A percentile compares a stretch with the other conserved stretches of the same genome.
Conservation (phyloP, 2,888 invertebrate species). For the Andrena praecox region DNA sequence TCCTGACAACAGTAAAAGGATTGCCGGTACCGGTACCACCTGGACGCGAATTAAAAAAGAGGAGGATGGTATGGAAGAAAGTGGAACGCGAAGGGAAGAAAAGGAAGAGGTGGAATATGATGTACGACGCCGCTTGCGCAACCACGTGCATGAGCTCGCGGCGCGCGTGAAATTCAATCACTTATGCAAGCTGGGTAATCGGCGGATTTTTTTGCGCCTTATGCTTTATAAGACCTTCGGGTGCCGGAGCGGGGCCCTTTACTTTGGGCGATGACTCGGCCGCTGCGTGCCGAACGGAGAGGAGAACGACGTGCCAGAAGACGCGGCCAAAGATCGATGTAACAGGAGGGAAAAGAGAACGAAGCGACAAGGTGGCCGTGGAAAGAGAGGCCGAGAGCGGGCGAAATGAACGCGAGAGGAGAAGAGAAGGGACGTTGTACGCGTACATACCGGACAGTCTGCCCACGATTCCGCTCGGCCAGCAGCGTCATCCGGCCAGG, state of each 20-base stretch:
- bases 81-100: constrained; percentile 3
- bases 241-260: background rate
- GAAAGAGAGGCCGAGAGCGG: background rate
- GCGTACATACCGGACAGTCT: constrained; percentile 64
- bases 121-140: constrained; percentile 34
- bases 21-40: constrained; percentile 1
- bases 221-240: constrained; percentile 4
- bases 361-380: constrained; percentile 9
- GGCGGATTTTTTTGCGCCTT: constrained; percentile 14
- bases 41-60: constrained; percentile 23
- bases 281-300: background rate
- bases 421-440: constrained; percentile 19
- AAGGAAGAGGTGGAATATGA: constrained; percentile 21
- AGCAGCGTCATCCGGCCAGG: constrained; percentile 75
- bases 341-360: constrained; percentile 16
- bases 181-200: constrained; percentile 16
- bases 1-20: constrained; percentile 34
- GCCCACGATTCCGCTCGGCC: constrained; percentile 71
- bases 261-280: constrained; percentile 39
- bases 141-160: background rate
- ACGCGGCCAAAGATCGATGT: constrained; percentile 39
- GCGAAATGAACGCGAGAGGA: background rate
- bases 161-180: constrained; percentile 45
- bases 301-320: constrained; percentile 33
- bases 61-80: background rate